Conservation (phyloP, 1,140 invertebrate genomes). For the Sitobion miscanthi region DNA sequence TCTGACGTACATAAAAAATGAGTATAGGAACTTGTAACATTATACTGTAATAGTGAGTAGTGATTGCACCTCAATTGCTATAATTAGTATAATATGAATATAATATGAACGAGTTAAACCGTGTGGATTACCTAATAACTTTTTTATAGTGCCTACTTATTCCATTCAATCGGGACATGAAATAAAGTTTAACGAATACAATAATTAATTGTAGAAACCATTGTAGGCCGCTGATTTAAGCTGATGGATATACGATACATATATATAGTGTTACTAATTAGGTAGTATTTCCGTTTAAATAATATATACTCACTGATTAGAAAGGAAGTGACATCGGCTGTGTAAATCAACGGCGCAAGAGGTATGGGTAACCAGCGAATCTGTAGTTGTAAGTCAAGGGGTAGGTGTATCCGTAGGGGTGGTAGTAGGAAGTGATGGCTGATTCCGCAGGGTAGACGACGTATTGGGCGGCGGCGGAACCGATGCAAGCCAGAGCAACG, state of each 20-base stretch:
- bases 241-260: background rate
- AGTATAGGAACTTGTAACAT: background rate
- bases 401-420: conserved; percentile 36
- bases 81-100: background rate
- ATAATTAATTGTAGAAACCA: background rate
- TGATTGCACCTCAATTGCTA: background rate
- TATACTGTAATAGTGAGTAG: no score
- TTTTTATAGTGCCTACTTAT: no score
- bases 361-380: conserved; percentile 31
- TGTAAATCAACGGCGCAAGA: conserved; percentile 22
- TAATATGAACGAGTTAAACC: background rate
- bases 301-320: background rate
- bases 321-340: background rate
- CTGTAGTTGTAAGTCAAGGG: conserved; percentile 31
- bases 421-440: background rate
- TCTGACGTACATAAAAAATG: background rate
- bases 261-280: background rate
- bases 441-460: background rate
- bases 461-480: conserved; percentile 21
- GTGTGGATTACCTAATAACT: no score
- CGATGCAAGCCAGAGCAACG: conserved; percentile 22
- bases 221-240: background rate
- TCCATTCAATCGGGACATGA: no score
- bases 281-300: background rate
- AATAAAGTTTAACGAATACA: no score